phyloP scores from a whole-genome alignment of 2,113 vertebrate species.

The Cottus gobio region DNA sequence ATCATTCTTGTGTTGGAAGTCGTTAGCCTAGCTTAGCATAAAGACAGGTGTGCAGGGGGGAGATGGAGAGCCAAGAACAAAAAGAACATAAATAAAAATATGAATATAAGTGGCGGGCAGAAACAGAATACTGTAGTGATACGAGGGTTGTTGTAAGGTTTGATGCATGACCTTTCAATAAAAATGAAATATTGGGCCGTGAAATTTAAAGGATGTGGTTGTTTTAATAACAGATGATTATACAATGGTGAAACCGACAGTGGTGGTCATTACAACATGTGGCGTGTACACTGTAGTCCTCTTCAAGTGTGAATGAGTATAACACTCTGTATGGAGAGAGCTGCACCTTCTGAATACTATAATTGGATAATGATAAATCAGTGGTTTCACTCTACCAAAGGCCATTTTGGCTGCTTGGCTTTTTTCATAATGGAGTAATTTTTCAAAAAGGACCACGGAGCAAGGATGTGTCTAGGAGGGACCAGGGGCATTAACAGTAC shows the following conservation, averaged over 20 bases:
- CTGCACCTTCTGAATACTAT: constrained; percentile 44
- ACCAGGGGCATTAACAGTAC: constrained; percentile 54
- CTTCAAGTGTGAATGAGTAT: neutral
- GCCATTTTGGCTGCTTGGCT: constrained; percentile 61
- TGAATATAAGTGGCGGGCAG: neutral
- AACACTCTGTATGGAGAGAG: neutral
- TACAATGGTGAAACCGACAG: neutral
- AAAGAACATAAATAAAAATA: neutral
- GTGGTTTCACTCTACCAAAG: constrained; percentile 38
- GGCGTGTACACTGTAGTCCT: neutral
- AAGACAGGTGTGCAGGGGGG: neutral
- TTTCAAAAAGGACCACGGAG: constrained; percentile 52
- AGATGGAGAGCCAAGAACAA: no score
- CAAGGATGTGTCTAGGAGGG: constrained; percentile 56
- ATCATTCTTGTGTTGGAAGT: neutral
- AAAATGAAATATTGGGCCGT: neutral
- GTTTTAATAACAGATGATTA: neutral
- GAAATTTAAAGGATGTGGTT: neutral
- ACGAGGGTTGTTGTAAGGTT: neutral
- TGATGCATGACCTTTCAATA: neutral
- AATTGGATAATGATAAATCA: constrained; percentile 63
- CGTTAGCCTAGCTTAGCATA: neutral
- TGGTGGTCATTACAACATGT: neutral
- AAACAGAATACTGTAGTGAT: neutral
- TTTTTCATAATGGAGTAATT: constrained; percentile 60